These are phyloP conservation scores for Abscondita cerata DNA, from an alignment of 2,888 invertebrate genomes.

Conservation along the genomic window DNA sequence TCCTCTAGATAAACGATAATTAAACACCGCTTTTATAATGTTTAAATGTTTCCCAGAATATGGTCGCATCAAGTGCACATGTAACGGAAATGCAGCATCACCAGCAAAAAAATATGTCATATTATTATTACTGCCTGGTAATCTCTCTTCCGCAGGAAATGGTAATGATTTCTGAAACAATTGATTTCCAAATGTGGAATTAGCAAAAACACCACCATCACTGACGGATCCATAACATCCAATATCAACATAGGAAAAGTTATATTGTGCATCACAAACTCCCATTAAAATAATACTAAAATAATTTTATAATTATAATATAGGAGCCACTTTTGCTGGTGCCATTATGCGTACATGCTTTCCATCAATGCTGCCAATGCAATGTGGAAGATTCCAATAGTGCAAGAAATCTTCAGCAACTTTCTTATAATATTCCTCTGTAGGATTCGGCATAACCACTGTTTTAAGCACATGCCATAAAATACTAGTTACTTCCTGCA, in stretches of 20 bases:
- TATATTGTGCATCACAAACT: constrained; percentile 45
- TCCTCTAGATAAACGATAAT: constrained; percentile 32
- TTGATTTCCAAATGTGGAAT: constrained; percentile 7
- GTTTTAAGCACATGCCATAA: not conserved
- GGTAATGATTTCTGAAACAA: not conserved
- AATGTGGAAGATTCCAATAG: constrained; percentile 27
- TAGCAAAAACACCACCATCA: constrained; percentile 45
- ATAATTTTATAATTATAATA: constrained; percentile 48
- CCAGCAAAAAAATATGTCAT: constrained; percentile 27
- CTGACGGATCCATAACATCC: constrained; percentile 46
- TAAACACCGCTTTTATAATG: constrained; percentile 24
- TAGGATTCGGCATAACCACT: not conserved
- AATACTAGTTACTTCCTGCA: not conserved
- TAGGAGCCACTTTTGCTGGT: constrained; percentile 44
- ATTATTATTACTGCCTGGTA: not conserved
- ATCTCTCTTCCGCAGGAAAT: not conserved
- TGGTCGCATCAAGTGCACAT: constrained; percentile 13
- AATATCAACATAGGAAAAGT: constrained; percentile 46
- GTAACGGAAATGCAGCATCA: constrained; percentile 20
- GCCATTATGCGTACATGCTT: constrained; percentile 42
- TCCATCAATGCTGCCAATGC: constrained; percentile 47
- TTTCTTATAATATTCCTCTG: not conserved
- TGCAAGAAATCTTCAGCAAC: not conserved
- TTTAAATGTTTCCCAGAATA: constrained; percentile 15
- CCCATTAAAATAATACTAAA: constrained; percentile 48